phyloP scores from a whole-genome alignment of 2,888 invertebrate species.

The Encarsia formosa region DNA sequence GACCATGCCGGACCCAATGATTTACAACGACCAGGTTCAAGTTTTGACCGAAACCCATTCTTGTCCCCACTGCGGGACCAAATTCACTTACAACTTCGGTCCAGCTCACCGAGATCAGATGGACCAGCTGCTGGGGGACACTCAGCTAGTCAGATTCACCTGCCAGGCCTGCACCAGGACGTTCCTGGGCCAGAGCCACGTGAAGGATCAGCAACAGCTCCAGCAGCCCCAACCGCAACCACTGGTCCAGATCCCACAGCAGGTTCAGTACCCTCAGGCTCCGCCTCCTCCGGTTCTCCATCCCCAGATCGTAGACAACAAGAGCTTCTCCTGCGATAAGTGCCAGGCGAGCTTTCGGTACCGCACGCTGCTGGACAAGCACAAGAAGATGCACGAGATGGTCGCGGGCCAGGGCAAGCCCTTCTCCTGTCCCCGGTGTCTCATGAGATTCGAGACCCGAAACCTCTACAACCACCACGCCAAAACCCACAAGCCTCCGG shows the following conservation, averaged over 20 bases:
- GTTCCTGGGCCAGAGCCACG: slow-evolving; percentile 42
- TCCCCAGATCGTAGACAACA: slow-evolving; percentile 29
- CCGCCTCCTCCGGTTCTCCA: background rate
- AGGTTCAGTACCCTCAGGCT: slow-evolving; percentile 2
- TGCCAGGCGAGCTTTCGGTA: slow-evolving; percentile 49
- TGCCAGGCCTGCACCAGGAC: slow-evolving; percentile 43
- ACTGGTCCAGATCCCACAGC: background rate
- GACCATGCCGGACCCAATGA: slow-evolving; percentile 23
- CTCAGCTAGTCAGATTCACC: slow-evolving; percentile 37
- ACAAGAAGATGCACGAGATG: slow-evolving; percentile 46
- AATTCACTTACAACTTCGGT: slow-evolving; percentile 46
- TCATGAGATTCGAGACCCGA: slow-evolving; percentile 49
- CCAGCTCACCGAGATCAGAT: slow-evolving; percentile 35
- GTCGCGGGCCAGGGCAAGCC: slow-evolving; percentile 42
- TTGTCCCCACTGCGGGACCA: slow-evolving; percentile 46
- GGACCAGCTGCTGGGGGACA: slow-evolving; percentile 30
- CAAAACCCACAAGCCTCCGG: slow-evolving; percentile 43
- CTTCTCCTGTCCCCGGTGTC: slow-evolving; percentile 46
- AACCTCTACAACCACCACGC: slow-evolving; percentile 50
- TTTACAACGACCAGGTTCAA: slow-evolving; percentile 40
- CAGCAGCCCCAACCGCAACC: slow-evolving; percentile 2
- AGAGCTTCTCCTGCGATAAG: slow-evolving; percentile 44
- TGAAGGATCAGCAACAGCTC: slow-evolving; percentile 45
- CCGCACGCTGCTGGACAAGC: slow-evolving; percentile 47
- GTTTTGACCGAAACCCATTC: slow-evolving; percentile 41